phyloP scores from a whole-genome alignment of 2,888 invertebrate genomes.

The Eupithecia centaureata region DNA sequence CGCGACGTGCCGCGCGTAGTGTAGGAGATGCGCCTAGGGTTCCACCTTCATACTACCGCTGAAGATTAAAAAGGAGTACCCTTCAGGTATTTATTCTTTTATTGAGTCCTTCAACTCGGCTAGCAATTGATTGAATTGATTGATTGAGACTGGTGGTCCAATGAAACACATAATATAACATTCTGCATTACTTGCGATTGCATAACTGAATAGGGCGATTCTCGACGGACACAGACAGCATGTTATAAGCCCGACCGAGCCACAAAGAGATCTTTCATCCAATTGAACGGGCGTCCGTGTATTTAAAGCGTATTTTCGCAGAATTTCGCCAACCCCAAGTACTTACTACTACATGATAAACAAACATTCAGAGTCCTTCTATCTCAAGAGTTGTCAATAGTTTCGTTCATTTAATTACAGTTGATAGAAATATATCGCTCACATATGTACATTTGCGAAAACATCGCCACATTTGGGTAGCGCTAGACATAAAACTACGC shows the following conservation, averaged over 20 bases:
- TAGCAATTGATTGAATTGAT: too few relatives aligned
- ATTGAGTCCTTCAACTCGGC: not conserved
- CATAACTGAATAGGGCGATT: not conserved
- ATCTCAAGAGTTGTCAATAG: not conserved
- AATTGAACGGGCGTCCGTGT: not conserved
- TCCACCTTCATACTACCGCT: not conserved
- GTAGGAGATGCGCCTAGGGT: not conserved
- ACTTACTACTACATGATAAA: too few relatives aligned
- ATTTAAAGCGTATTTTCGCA: not conserved
- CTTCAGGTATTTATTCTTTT: too few relatives aligned
- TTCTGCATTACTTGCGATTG: not conserved
- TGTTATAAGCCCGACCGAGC: not conserved
- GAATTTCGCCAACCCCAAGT: not conserved
- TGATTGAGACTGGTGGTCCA: not conserved
- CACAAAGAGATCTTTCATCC: not conserved
- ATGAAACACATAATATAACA: too few relatives aligned
- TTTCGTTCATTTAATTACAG: not conserved
- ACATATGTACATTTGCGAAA: not conserved
- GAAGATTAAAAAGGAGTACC: too few relatives aligned
- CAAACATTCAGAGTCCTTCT: not conserved
- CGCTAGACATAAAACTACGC: not conserved
- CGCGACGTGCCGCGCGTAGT: constrained; percentile 9
- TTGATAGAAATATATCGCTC: not conserved
- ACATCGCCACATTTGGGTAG: not conserved
- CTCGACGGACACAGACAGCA: not conserved